Evolutionary conservation across 2,797 vertebrate species (phyloP), one percentile per base, ranked within the genome.

Genomic region (Adrianichthys oophorus): DNA sequence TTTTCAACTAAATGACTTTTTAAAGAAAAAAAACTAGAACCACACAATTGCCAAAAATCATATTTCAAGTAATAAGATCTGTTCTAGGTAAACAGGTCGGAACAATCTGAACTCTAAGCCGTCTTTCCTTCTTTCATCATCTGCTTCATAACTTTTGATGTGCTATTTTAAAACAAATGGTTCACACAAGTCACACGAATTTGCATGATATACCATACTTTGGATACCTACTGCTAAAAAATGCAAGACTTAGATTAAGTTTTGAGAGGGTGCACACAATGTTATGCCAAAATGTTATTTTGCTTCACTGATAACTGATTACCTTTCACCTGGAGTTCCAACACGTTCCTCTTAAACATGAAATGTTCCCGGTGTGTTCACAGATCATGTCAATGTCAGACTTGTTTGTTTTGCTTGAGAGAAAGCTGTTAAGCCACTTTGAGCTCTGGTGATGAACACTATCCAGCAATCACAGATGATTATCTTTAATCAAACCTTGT

Each of bases 401-500:
- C 67, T 41, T 84, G 79, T 84, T 87, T 77, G 73, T 76, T 83
- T 85, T 78, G 65, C 68, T 53, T 42, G 29, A 4, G 58, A 37
- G 56, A 70, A 70, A 62, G 57, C 69, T 57, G 63, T 48, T 26
- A 50, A 63, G 74, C 64, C 60, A 62, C 56, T 48, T 52, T 24
- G 62, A 48, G 64, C 57, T 63, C 62, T 18, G 43, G 68, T 21
- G 76, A 70, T 60, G 63, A 80, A 59, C 62, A 52, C 59, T 65
- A 76, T 58, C 68, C 65, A 84, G 84, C 82, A 66, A 90, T 91
- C 85, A 87, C 51, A 43, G 62, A 19, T 73, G 84, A 87, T 91
- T 89, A 87, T 85, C 68, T 86, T 87, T 84, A 89, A 90, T 90
- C 84, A 83, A 83, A 71, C 62, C 62, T 15, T 44, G 52, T 65